Conservation (phyloP, 1,140 invertebrate species). For the Copidosoma floridanum region DNA sequence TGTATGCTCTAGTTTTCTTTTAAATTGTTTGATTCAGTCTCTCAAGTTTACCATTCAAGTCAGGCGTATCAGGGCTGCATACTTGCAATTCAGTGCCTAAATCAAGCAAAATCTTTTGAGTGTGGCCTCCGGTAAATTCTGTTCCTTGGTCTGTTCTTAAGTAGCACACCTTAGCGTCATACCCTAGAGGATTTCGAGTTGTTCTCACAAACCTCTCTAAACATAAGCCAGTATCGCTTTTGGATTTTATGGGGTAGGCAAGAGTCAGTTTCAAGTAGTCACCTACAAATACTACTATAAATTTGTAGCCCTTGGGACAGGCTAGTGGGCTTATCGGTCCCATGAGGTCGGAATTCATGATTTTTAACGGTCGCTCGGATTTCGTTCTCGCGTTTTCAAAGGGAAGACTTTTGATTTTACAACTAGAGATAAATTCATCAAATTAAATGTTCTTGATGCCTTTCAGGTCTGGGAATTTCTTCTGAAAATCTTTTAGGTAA, state of each 20-base stretch:
- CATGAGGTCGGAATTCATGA: background rate
- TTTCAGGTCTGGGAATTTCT: too few relatives aligned
- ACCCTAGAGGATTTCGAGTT: background rate
- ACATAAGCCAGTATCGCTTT: background rate
- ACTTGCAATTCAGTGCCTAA: background rate
- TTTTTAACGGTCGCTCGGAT: background rate
- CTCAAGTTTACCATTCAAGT: background rate
- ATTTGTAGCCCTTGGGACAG: background rate
- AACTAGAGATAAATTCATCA: conserved; percentile 5
- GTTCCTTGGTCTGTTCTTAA: background rate
- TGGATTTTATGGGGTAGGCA: conserved; percentile 14
- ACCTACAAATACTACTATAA: background rate
- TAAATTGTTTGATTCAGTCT: conserved; percentile 2
- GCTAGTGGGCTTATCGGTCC: background rate
- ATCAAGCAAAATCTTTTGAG: background rate
- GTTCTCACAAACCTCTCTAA: background rate
- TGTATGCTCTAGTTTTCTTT: background rate
- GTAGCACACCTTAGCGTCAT: background rate
- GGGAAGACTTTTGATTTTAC: background rate
- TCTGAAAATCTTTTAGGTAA: too few relatives aligned
- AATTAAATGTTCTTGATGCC: too few relatives aligned
- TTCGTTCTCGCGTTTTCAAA: background rate
- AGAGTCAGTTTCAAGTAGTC: conserved; percentile 1
- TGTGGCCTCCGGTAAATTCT: conserved; percentile 1
- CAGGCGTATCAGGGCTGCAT: background rate